Conservation (phyloP, 30 jellyfish, hydroid and myxozoan genomes). For the Nemopilema nomurai region DNA sequence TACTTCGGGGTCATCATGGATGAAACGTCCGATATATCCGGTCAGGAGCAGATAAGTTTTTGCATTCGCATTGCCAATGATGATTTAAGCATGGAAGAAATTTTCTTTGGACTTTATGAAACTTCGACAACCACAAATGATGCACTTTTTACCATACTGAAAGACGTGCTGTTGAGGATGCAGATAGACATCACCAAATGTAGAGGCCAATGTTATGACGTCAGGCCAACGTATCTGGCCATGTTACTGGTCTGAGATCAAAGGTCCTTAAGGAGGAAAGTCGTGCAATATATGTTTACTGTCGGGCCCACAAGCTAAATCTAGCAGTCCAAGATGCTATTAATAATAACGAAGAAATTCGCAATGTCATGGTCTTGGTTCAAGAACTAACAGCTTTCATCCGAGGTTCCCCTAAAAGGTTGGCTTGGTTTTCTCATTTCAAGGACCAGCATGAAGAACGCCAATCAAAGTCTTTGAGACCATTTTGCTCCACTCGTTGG, state of each 20-base stretch:
- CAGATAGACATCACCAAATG: constrained; percentile 34
- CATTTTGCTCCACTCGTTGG: constrained; percentile 44
- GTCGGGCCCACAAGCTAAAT: constrained; percentile 57
- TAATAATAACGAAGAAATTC: constrained; percentile 15
- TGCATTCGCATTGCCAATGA: constrained; percentile 37
- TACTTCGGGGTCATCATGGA: constrained; percentile 46
- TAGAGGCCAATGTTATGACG: constrained; percentile 55
- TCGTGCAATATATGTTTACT: constrained; percentile 35
- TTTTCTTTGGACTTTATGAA: constrained; percentile 38
- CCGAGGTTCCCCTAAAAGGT: constrained; percentile 44
- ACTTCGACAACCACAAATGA: constrained; percentile 44
- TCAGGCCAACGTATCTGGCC: constrained; percentile 52
- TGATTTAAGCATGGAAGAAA: constrained; percentile 34
- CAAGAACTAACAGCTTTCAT: constrained; percentile 44
- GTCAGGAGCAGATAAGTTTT: constrained; percentile 49
- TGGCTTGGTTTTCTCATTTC: constrained; percentile 37
- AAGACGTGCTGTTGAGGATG: constrained; percentile 53
- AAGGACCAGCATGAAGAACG: constrained; percentile 9
- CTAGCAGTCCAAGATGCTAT: constrained; percentile 52
- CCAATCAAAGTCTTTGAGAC: constrained; percentile 42
- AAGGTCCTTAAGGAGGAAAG: constrained; percentile 38
- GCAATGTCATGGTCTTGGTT: neutral
- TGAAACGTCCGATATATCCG: constrained; percentile 55
- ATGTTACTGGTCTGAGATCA: constrained; percentile 55
- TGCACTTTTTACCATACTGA: constrained; percentile 3